Conservation (phyloP, 1,140 invertebrate species). For the Drosophila subpulchrella region DNA sequence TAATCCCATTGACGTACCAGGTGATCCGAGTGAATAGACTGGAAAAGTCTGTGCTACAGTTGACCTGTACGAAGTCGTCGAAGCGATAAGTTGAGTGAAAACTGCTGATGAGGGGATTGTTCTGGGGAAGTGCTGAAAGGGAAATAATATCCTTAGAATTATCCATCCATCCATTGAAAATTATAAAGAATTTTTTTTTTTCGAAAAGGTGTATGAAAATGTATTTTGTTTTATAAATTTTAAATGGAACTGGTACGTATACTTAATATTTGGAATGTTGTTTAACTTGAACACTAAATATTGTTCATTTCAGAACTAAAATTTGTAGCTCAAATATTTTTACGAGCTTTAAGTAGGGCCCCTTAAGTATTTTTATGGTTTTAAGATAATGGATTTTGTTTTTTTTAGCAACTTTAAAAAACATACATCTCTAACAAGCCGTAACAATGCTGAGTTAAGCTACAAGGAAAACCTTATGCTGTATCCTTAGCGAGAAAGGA, state of each 20-base stretch:
- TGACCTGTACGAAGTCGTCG: conserved; percentile 86
- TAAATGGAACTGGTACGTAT: too few species aligned
- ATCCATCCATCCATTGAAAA: too few species aligned
- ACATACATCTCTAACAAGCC: conserved; percentile 5
- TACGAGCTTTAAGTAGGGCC: too few species aligned
- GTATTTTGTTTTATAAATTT: too few species aligned
- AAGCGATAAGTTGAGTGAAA: conserved; percentile 85
- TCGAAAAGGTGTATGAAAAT: too few species aligned
- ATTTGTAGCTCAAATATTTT: too few species aligned
- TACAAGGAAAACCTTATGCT: not conserved
- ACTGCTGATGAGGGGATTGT: conserved; percentile 86
- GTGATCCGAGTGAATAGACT: conserved; percentile 86
- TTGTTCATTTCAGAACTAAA: too few species aligned
- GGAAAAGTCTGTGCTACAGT: conserved; percentile 86
- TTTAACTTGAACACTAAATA: too few species aligned
- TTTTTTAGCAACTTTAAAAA: conserved; percentile 4
- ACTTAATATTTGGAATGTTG: too few species aligned
- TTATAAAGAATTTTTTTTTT: too few species aligned
- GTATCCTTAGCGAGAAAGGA: conserved; percentile 4
- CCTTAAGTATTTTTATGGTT: not conserved
- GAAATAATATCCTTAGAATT: not conserved
- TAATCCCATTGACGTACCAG: conserved; percentile 87
- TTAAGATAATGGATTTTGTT: not conserved
- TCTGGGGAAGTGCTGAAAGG: conserved; percentile 86
- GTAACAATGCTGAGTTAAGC: not conserved